Conservation (phyloP, 1,140 invertebrate species). For the Stegodyphus mimosarum region DNA sequence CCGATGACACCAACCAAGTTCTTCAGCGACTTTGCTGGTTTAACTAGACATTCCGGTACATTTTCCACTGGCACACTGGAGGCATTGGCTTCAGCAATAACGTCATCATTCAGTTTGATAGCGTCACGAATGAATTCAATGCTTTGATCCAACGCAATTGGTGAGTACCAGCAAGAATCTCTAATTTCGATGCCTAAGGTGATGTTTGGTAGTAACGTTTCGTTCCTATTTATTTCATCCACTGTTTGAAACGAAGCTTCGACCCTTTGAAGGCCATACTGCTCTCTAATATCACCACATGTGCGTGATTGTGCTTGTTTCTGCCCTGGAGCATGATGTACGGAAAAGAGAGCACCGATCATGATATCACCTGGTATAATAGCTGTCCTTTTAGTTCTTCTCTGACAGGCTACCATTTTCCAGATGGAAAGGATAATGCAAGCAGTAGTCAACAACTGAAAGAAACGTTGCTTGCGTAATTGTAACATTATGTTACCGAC, state of each 20-base stretch:
- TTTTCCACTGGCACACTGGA: constrained; percentile 12
- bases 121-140: constrained; percentile 80
- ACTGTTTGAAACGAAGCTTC: constrained; percentile 76
- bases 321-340: constrained; percentile 77
- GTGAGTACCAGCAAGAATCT: constrained; percentile 81
- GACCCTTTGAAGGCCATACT: constrained; percentile 83
- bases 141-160: constrained; percentile 81
- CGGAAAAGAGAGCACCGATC: constrained; percentile 80
- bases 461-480: no score
- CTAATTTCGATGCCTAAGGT: constrained; percentile 81
- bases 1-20: constrained; percentile 78
- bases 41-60: constrained; percentile 58
- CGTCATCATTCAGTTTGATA: constrained; percentile 70
- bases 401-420: constrained; percentile 4
- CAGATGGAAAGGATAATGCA: no score
- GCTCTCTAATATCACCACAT: constrained; percentile 77
- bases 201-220: constrained; percentile 72
- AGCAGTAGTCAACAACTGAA: no score
- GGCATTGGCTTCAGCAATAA: constrained; percentile 15
- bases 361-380: constrained; percentile 74
- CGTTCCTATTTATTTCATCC: constrained; percentile 72
- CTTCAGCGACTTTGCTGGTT: constrained; percentile 68
- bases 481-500: no score
- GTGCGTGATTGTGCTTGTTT: constrained; percentile 71
- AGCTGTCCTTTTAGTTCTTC: constrained; percentile 56